Evolutionary conservation across 2,797 vertebrate genomes (phyloP), one percentile per base, ranked within the genome.

Genomic region (Enteromius thamalakanensis): DNA sequence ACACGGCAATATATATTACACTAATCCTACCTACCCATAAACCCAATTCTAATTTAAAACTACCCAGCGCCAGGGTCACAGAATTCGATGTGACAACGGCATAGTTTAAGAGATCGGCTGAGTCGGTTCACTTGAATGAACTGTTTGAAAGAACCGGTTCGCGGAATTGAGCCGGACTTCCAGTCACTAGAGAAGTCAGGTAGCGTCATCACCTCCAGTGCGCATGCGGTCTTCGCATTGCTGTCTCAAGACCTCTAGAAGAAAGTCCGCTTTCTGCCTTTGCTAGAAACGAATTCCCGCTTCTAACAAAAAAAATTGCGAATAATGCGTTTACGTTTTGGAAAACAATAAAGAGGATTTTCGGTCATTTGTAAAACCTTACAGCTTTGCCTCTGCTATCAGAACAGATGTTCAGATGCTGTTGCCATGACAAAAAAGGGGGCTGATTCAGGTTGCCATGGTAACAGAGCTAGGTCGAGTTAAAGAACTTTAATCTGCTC

Each of bases 181-280:
- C 19, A 12, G 29, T 70, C 49, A 58, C 47, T 42, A 70, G 45
- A 76, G 67, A 65, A 82, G 72, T 72, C 65, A 32, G 58, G 64
- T 76, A 80, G 58, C 85, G 69, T 79, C 80, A 91, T 82, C 68
- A 69, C 71, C 42, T 60, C 9, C 40, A 32, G 17, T 1, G 87
- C 34, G 90, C 92, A 92, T 92, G 93, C 93, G 93, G 90, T 87
- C 2, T 76, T 1, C 3, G 9, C 0, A 34, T 72, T 77, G 49
- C 37, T 7, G 42, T 47, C n/a, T 74, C 7, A 34, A 77, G 55
- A 8, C 32, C 9, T 71, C 32, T 29, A 51, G 47, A 14, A 69
- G 62, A 64, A 37, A 82, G 32, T 64, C 19, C 2, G 2, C 72
- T 68, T 76, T 14, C 5, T 12, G 55, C 62, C 5, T 47, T 5